Base-by-base conservation (phyloP, 2,797 vertebrate genomes). In the Nannoperca obscura region DNA sequence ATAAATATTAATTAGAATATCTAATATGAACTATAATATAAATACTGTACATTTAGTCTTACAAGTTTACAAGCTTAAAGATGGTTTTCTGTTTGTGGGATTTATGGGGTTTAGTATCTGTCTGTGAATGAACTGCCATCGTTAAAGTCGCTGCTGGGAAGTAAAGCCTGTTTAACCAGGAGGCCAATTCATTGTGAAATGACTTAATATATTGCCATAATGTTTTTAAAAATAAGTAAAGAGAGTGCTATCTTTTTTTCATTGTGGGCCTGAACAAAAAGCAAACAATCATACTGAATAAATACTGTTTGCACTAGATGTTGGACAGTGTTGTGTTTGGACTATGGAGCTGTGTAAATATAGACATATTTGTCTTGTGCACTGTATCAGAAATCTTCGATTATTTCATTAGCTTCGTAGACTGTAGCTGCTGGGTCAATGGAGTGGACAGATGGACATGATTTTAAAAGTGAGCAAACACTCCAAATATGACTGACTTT, bases 391-490 rank as follows among this genome's bases (percentile, higher is more conserved):
- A 89, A 88, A 87, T 92, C 89, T 91, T 90, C 71, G 88, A 93
- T 93, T 90, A 90, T 91, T 91, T 90, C 69, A 88, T 93, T 92
- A 89, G 84, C 81, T 89, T 80, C 88, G 83, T 76, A 81, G 85
- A 83, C 77, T 71, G 80, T 44, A 63, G 73, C 80, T 83, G 76
- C 86, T 59, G 70, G 76, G 57, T 82, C 83, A 84, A 53, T 85
- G 74, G 76, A 80, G 79, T 74, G 54, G 60, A 72, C 86, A 91
- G 84, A 91, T 90, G 81, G 88, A 90, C 85, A 86, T 22, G 69
- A 92, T 94, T 90, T 91, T 77, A 81, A 88, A 91, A 90, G 75
- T 90, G 74, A 81, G 66, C 80, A 91, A 94, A 94, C 88, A 92
- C 86, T 84, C 62, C 67, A 88, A 78, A 67, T 62, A 44, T 59